Evolutionary conservation across 2,113 vertebrate genomes (phyloP), one percentile per base, ranked within the genome.

Genomic region (Ceratotherium simum): DNA sequence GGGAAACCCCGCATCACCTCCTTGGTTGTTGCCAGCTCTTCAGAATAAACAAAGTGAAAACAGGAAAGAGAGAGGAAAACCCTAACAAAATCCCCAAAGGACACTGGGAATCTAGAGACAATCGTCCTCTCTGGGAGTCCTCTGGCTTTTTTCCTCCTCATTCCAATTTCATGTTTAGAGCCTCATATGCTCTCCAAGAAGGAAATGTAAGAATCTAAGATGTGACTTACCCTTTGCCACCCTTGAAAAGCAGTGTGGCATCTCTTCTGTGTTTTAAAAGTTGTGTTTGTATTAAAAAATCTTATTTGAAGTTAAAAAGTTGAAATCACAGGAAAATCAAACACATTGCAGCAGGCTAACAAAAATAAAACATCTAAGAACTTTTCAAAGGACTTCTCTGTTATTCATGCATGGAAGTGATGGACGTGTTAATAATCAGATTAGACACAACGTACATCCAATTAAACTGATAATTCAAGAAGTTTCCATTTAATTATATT

Each of bases 41-140:
- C 20, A 18, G 65, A 93, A 91, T 31, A 65, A 96, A 92, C 17
- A 56, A 23, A 72, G 42, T n/a, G 11, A 85, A 94, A 95, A 70
- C 16, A 72, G 70, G 39, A 83, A 29, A 20, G 11, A 79, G 27
- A 87, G 18, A 11, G 54, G 65, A 76, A 92, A 72, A 90, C 5
- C 27, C 60, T 58, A n/a, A 36, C 8, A 25, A 29, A 76, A 72
- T 56, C 76, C 76, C 54, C 1, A 12, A 89, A 64, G 56, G 48
- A 76, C 39, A 83, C 25, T 2, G 23, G 90, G 5, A 60, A 79
- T 7, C 25, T 42, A 78, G 60, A 82, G 54, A 27, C 46, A 56
- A 39, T 5, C 2, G 0, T 67, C n/a, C 60, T 21, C 80, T 33
- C 29, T 33, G 51, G 54, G 5, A 20, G 31, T 58, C 36, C 10